Conservation (phyloP, 2,797 vertebrate species). For the Scomberomorus guttatus region DNA sequence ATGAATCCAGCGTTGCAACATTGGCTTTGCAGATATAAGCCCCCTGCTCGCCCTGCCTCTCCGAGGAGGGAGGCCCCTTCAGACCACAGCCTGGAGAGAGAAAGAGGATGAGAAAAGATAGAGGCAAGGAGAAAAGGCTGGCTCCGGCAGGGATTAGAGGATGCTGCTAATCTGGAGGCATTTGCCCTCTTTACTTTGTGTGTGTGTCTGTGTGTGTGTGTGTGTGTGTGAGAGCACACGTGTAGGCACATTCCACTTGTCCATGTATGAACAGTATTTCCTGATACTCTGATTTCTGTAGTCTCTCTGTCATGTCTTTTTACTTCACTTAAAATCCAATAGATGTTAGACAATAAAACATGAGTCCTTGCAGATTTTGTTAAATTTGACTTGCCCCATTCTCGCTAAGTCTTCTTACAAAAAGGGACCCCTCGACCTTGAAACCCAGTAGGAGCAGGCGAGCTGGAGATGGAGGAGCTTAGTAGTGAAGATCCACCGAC, state of each 20-base stretch:
- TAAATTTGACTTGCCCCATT: conserved; percentile 4
- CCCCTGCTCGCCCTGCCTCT: conserved; percentile 65
- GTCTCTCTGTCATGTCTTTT: background rate
- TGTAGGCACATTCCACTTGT: conserved; percentile 38
- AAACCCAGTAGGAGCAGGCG: conserved; percentile 67
- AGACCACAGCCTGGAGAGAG: conserved; percentile 73
- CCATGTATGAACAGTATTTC: conserved; percentile 38
- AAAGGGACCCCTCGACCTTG: conserved; percentile 66
- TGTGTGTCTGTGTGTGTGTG: conserved; percentile 26
- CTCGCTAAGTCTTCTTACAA: conserved; percentile 13
- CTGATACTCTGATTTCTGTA: conserved; percentile 23
- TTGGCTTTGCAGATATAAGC: conserved; percentile 80
- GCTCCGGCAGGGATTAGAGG: conserved; percentile 85
- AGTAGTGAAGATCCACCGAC: conserved; percentile 84
- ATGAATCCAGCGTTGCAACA: conserved; percentile 75
- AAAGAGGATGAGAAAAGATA: conserved; percentile 67
- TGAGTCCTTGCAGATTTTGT: background rate
- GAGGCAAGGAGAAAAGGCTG: conserved; percentile 66
- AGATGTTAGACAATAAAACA: background rate
- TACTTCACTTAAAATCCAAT: conserved; percentile 17
- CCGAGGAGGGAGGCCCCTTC: conserved; percentile 74
- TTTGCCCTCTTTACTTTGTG: conserved; percentile 74
- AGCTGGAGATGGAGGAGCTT: conserved; percentile 85
- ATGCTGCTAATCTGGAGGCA: conserved; percentile 89
- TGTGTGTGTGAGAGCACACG: conserved; percentile 25